Base-by-base conservation (phyloP, 2,888 invertebrate species). In the Hyposoter dolosus region DNA sequence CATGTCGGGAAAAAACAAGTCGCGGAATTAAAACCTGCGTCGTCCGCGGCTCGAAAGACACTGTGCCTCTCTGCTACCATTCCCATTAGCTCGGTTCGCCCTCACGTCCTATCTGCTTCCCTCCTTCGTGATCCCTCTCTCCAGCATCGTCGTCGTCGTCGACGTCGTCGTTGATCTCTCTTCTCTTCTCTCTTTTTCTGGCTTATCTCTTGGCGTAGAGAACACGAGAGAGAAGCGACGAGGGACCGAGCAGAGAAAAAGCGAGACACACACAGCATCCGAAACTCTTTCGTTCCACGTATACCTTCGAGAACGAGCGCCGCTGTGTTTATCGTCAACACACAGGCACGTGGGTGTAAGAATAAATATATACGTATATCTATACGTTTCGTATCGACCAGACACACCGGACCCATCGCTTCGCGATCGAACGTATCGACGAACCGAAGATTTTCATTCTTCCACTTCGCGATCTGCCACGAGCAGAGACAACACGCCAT, bases 21-120 rank as follows among this genome's bases (percentile, higher is more conserved):
- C 82, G 89, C 89, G 84, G 88, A 88, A 84, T 79, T 53, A 28
- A 68, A 90, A 91, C 92, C 92, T 92, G 87, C 91, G 88, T 89
- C 90, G 90, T 91, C 91, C 92, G 90, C 92, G 90, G 92, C 90
- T 90, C 92, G 92, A 90, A 93, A 92, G 92, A 92, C 91, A 93
- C 94, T 93, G 86, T 83, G 93, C 89, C 92, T 91, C 88, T 77
- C 85, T 90, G 91, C 90, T 92, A 93, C 93, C 92, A 92, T 93
- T 92, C 90, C 91, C 93, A 92, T 93, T 91, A 93, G 92, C 92
- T 91, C 89, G 84, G 82, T 90, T 90, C 90, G 91, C 91, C 92
- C 93, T 92, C 90, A 89, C 83, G 82, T 84, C 86, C 86, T 86
- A 86, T 86, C 86, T 86, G 86, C 83, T 86, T 86, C 85, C 87